These are phyloP conservation scores for Teinopalpus imperialis DNA, from an alignment of 2,888 invertebrate genomes.

Conservation along the genomic window DNA sequence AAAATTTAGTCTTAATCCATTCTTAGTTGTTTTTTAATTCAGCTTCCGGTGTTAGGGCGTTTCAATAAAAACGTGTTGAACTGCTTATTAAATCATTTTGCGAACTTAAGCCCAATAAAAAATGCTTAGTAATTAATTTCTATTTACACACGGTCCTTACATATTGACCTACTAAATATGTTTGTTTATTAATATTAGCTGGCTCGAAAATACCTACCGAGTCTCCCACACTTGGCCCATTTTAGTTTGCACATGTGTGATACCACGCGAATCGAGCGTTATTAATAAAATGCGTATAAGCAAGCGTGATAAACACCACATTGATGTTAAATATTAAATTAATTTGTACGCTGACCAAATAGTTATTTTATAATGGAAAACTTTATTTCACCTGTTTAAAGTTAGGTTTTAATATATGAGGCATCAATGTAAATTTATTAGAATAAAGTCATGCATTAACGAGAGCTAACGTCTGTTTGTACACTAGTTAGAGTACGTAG, in stretches of 20 bases:
- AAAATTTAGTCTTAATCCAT: constrained; percentile 60
- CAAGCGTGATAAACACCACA: not conserved
- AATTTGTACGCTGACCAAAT: not conserved
- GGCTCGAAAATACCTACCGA: constrained; percentile 16
- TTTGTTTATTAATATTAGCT: constrained; percentile 58
- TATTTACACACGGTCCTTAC: not conserved
- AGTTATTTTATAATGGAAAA: too few relatives aligned
- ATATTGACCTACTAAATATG: constrained; percentile 21
- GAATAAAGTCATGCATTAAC: too few relatives aligned
- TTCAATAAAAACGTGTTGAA: constrained; percentile 43
- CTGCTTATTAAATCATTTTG: constrained; percentile 55
- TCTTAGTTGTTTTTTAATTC: constrained; percentile 54
- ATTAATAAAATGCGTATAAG: constrained; percentile 11
- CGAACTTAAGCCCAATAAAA: constrained; percentile 31
- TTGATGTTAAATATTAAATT: not conserved
- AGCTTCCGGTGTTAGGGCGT: constrained; percentile 36
- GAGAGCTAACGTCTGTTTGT: too few relatives aligned
- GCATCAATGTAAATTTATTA: too few relatives aligned
- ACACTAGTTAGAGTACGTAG: too few relatives aligned
- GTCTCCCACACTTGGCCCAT: constrained; percentile 74
- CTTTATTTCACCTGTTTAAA: too few relatives aligned
- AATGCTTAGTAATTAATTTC: not conserved
- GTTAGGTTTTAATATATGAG: too few relatives aligned
- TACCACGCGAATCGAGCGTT: constrained; percentile 27
- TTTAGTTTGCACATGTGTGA: constrained; percentile 64